Percentiles rank a stretch among this genome's conserved stretches.
phyloP scores from a whole-genome alignment of 2,797 vertebrate species.

The Acanthis flammea region DNA sequence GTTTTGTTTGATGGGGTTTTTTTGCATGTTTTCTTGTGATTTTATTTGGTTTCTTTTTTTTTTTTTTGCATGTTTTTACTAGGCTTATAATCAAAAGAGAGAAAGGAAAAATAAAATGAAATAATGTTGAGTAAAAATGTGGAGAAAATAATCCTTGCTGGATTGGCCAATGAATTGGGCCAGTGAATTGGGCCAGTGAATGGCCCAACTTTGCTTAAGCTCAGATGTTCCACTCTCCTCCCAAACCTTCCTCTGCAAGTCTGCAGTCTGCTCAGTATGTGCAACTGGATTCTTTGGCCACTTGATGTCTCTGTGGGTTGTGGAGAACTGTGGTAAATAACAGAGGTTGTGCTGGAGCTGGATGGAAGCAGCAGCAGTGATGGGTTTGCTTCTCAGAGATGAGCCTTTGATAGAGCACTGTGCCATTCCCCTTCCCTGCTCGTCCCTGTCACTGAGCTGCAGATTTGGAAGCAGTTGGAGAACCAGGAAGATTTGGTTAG shows the following conservation, averaged over 20 bases:
- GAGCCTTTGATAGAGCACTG: neutral
- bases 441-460: neutral
- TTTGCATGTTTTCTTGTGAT: neutral
- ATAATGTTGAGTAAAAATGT: neutral
- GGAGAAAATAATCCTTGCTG: neutral
- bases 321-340: neutral
- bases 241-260: neutral
- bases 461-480: neutral
- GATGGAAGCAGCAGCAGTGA: neutral
- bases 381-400: neutral
- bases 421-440: neutral
- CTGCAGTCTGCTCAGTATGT: neutral
- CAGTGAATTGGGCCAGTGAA: neutral
- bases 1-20: no score
- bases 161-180: neutral
- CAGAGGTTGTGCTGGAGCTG: neutral
- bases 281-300: neutral
- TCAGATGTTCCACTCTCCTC: no score
- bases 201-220: neutral
- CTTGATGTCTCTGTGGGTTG: slow-evolving; percentile 46
- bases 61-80: neutral
- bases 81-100: neutral
- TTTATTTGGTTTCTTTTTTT: no score
- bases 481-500: neutral
- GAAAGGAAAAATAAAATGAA: neutral